Evolutionary conservation across 2,797 vertebrate species (phyloP).

Genomic region (Pseudochirops cupreus): DNA sequence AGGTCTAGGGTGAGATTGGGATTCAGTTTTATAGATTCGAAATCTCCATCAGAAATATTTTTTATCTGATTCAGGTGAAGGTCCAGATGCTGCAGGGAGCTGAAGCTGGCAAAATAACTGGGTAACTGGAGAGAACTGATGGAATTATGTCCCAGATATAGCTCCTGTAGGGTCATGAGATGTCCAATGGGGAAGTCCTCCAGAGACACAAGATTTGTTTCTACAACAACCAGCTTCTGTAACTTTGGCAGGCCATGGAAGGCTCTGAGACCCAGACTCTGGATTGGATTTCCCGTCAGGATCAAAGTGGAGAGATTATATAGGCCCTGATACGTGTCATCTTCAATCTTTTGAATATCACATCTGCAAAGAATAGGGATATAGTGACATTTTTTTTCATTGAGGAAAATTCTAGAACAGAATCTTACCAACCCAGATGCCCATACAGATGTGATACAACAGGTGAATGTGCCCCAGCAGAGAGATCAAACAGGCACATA

Average conservation of each 20-base stretch:
- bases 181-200: conserved; percentile 83
- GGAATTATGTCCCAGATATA: conserved; percentile 86
- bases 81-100: conserved; percentile 81
- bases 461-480: neutral
- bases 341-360: conserved; percentile 83
- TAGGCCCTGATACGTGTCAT: conserved; percentile 85
- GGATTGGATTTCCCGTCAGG: conserved; percentile 88
- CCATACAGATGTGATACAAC: neutral
- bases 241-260: conserved; percentile 83
- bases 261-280: conserved; percentile 72
- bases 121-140: conserved; percentile 85
- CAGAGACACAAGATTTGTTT: conserved; percentile 82
- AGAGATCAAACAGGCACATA: neutral
- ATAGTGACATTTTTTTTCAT: conserved; percentile 4
- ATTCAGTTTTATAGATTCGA: conserved; percentile 76
- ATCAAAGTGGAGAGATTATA: conserved; percentile 84
- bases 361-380: conserved; percentile 79
- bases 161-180: conserved; percentile 83
- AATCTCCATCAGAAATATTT: conserved; percentile 79
- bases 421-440: neutral
- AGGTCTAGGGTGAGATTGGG: conserved; percentile 86
- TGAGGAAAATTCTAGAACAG: conserved; percentile 6
- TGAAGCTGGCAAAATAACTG: conserved; percentile 81
- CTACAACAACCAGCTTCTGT: conserved; percentile 83
- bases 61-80: conserved; percentile 86